Conservation (phyloP, 2,888 invertebrate species). For the Chesias legatella region DNA sequence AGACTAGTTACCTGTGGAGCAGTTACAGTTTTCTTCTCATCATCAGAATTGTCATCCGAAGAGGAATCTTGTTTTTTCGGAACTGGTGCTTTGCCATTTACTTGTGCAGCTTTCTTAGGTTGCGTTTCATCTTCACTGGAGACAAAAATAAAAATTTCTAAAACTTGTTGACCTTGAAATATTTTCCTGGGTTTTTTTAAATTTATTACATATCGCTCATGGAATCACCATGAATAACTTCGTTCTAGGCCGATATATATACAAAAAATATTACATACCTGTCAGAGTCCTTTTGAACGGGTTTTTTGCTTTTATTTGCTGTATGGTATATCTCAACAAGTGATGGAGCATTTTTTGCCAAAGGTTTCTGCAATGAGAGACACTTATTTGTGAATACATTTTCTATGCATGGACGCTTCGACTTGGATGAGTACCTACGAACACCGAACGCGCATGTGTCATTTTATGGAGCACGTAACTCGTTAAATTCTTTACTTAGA, state of each 20-base stretch:
- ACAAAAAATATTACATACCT: too few relatives aligned
- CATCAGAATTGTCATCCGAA: slow-evolving; percentile 65
- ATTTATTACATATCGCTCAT: too few relatives aligned
- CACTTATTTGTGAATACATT: too few relatives aligned
- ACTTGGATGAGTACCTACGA: too few relatives aligned
- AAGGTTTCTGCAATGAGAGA: slow-evolving; percentile 71
- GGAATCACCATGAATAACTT: too few relatives aligned
- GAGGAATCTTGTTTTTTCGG: slow-evolving; percentile 56
- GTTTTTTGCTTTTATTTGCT: slow-evolving; percentile 24
- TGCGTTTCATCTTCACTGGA: slow-evolving; percentile 52
- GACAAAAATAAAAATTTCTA: slow-evolving; percentile 28
- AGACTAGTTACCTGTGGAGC: slow-evolving; percentile 37
- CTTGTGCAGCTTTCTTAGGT: slow-evolving; percentile 44
- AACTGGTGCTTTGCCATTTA: slow-evolving; percentile 54
- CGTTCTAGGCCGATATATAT: too few relatives aligned
- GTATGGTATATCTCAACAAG: slow-evolving; percentile 77
- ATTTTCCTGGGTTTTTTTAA: too few relatives aligned
- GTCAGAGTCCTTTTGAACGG: slow-evolving; percentile 25
- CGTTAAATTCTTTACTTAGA: too few relatives aligned
- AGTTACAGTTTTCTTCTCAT: slow-evolving; percentile 43
- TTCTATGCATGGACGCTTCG: too few relatives aligned
- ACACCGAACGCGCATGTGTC: too few relatives aligned
- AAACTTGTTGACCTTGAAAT: too few relatives aligned
- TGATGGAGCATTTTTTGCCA: slow-evolving; percentile 83
- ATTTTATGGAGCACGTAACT: too few relatives aligned